Conservation (phyloP, 2,113 vertebrate genomes). For the Myiozetetes cayanensis region DNA sequence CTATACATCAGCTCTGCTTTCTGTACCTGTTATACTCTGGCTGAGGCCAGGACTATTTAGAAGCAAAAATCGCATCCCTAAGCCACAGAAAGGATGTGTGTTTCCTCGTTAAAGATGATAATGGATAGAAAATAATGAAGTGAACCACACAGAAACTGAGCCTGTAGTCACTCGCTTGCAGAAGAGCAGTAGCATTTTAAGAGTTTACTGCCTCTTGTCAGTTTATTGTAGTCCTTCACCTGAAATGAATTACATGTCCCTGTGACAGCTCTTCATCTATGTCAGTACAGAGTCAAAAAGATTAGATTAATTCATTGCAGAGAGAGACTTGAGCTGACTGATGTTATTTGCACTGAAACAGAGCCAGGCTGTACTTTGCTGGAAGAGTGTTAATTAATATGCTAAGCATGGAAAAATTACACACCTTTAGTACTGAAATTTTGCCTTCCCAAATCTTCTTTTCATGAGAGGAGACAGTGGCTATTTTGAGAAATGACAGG, state of each 20-base stretch:
- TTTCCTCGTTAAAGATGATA: background rate
- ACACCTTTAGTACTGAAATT: background rate
- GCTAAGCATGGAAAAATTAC: background rate
- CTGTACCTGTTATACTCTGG: background rate
- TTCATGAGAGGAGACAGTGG: background rate
- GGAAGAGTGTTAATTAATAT: background rate
- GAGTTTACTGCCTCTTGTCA: background rate
- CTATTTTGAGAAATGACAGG: background rate
- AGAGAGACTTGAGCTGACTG: slow-evolving; percentile 2
- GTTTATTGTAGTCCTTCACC: background rate
- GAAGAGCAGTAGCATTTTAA: background rate
- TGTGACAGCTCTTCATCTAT: background rate
- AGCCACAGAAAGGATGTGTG: background rate
- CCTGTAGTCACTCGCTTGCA: background rate
- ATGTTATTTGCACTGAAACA: background rate
- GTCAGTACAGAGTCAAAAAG: background rate
- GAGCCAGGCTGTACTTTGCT: background rate
- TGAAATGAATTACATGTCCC: background rate
- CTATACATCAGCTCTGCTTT: background rate
- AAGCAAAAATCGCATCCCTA: background rate
- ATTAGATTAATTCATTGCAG: background rate
- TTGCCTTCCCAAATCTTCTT: background rate
- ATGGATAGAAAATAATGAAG: background rate
- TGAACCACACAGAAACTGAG: background rate
- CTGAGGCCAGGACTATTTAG: background rate